Conservation (phyloP, 1,140 invertebrate genomes). For the Harpegnathos saltator region DNA sequence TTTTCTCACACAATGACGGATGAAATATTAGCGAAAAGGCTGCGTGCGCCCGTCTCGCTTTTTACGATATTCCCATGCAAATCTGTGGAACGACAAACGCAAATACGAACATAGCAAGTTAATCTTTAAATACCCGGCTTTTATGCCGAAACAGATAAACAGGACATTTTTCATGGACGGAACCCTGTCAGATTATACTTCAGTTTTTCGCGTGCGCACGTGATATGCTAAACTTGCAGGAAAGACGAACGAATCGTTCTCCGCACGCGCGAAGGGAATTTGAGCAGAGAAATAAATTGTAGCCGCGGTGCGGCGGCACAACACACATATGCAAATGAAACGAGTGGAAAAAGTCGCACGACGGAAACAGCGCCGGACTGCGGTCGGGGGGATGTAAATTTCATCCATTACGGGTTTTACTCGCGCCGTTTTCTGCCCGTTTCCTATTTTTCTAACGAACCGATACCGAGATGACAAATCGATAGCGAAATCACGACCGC, state of each 20-base stretch:
- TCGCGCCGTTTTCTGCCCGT: not conserved
- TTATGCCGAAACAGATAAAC: slow-evolving; percentile 9
- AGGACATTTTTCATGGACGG: not conserved
- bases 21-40: not conserved
- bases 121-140: slow-evolving; percentile 24
- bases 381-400: not conserved
- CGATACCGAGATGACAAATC: not conserved
- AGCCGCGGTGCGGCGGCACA: not conserved
- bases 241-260: slow-evolving; percentile 16
- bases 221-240: slow-evolving; percentile 12
- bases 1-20: not conserved
- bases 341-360: not conserved
- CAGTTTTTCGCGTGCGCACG: not conserved
- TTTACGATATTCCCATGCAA: not conserved
- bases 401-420: slow-evolving; percentile 3
- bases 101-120: not conserved
- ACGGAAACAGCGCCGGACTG: slow-evolving; percentile 15
- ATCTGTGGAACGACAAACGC: not conserved
- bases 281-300: slow-evolving; percentile 57
- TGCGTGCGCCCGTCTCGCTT: not conserved
- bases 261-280: not conserved
- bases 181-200: slow-evolving; percentile 20
- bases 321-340: slow-evolving; percentile 18
- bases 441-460: not conserved
- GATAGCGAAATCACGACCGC: not conserved